Evolutionary conservation across 2,797 vertebrate species (phyloP).

Genomic region (Neoniphon sammara): DNA sequence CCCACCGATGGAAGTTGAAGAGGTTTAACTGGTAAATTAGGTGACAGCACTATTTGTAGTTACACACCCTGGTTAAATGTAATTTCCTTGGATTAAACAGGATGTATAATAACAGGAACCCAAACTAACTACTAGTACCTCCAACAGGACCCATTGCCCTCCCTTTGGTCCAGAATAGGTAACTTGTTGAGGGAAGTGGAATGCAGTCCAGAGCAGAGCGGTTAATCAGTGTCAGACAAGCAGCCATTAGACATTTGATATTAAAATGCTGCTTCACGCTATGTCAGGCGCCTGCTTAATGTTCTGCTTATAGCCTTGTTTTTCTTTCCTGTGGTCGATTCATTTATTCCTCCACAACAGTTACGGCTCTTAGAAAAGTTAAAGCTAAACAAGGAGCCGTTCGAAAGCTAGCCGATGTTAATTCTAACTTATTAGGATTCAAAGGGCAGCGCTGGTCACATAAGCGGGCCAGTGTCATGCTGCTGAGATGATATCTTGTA

Average conservation of each 20-base stretch:
- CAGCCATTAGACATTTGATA: conserved; percentile 69
- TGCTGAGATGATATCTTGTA: neutral
- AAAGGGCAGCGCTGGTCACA: conserved; percentile 32
- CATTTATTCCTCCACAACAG: conserved; percentile 56
- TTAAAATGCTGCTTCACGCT: conserved; percentile 58
- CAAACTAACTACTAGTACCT: neutral
- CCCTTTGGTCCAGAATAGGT: conserved; percentile 23
- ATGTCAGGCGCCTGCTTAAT: conserved; percentile 44
- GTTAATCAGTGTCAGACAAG: conserved; percentile 72
- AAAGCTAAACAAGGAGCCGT: conserved; percentile 61
- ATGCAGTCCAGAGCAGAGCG: conserved; percentile 19
- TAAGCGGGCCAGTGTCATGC: conserved; percentile 16
- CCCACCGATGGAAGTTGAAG: too few relatives aligned
- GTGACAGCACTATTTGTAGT: too few relatives aligned
- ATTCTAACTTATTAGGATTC: conserved; percentile 54
- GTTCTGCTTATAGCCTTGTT: conserved; percentile 52
- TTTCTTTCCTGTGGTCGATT: conserved; percentile 40
- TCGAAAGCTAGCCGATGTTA: conserved; percentile 54
- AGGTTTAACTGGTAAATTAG: too few relatives aligned
- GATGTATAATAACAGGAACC: too few relatives aligned
- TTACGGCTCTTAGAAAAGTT: conserved; percentile 51
- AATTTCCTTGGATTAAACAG: too few relatives aligned
- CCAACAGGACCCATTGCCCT: conserved; percentile 5
- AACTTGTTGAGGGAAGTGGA: conserved; percentile 4
- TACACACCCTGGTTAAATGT: too few relatives aligned